Evolutionary conservation across 2,888 invertebrate species (phyloP), one percentile per base, ranked within the genome.

Genomic region (Xylota segnis): DNA sequence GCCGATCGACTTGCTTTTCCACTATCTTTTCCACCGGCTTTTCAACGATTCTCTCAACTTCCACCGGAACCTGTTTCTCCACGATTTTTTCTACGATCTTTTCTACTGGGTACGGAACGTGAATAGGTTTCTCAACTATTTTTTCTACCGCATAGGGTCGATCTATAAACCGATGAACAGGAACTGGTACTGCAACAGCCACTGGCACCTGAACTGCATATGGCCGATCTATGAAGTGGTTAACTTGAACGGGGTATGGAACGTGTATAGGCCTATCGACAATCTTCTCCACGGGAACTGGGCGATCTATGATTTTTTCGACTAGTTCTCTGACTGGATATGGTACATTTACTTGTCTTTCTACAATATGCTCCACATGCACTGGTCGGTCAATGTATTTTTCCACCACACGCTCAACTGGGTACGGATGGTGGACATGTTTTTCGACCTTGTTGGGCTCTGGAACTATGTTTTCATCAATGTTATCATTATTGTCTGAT

Each of bases 141-240:
- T 90, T 90, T 58, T 91, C 90, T 0, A 92, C 90, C 0, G 92
- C 90, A 88, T 91, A 91, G 0, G 93, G 93, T 52, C 94, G 94
- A 87, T 94, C 94, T 0, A 94, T 92, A 6, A 93, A 90, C 83
- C 93, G 94, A 56, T 94, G 94, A 0, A 94, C 91, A 10, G 93
- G 91, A 0, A 90, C 89, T 0, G 92, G 91, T 5, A 91, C 89
- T 23, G 94, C 93, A 0, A 94, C 92, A 0, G 94, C 94, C 5
- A 94, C 93, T 5, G 94, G 94, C 83, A 94, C 93, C 0, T 93
- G 94, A 86, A 94, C 90, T 66, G 91, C 91, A 56, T 94, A 93
- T 0, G 94, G 94, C 2, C 94, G 91, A 63, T 92, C 93, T 45
- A 93, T 93, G 81, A 89, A 88, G 45, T 89, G 90, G 18, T 90